phyloP scores from a whole-genome alignment of 2,797 vertebrate genomes.

The Microhierax caerulescens region DNA sequence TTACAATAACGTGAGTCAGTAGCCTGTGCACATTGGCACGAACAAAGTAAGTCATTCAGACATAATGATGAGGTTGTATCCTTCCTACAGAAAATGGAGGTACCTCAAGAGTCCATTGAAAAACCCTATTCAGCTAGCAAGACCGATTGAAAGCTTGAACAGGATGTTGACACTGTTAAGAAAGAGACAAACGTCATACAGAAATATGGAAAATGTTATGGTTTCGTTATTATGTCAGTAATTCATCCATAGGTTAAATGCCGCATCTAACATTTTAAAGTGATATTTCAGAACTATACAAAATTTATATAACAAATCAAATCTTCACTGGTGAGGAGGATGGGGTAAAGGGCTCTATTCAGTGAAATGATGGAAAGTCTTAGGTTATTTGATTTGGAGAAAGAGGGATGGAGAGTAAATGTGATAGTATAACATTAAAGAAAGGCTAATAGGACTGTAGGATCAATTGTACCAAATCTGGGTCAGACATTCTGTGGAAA shows the following conservation, averaged over 20 bases:
- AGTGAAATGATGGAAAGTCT: neutral
- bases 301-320: neutral
- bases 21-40: neutral
- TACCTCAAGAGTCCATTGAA: neutral
- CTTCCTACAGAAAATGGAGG: neutral
- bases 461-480: constrained; percentile 1
- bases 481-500: neutral
- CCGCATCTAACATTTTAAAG: neutral
- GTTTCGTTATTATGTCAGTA: neutral
- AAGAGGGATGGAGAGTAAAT: neutral
- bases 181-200: neutral
- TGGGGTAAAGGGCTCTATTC: neutral
- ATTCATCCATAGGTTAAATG: neutral
- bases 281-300: neutral
- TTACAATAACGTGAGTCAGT: neutral
- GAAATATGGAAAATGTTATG: neutral
- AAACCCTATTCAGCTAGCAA: neutral
- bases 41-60: neutral
- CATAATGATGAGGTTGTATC: neutral
- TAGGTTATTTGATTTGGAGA: constrained; percentile 6
- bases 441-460: neutral
- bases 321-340: neutral
- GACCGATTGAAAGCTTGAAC: neutral
- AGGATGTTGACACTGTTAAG: neutral
- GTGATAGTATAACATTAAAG: neutral